Base-by-base conservation (phyloP, 2,888 invertebrate species). In the Philereme transversata region DNA sequence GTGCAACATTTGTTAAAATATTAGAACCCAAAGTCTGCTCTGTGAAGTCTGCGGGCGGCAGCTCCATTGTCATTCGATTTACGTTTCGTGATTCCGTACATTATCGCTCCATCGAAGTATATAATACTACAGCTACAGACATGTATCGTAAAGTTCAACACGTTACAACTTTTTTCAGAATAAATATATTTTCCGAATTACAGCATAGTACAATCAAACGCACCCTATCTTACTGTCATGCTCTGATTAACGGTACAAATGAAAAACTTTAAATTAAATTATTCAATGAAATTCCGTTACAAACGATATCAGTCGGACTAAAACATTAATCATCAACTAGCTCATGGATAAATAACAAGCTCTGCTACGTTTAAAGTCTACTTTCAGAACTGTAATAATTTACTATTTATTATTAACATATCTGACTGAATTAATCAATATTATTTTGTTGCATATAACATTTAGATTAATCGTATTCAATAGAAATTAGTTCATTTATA, bases 381-480 rank as follows among this genome's bases (percentile, higher is more conserved):
- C 10, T 48, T 46, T 33, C 7, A 41, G 34, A 49, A 49, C 34
- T 41, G 41, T 43, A 11, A 10, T 50, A 22, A 22, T 50, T 50
- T 38, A 50, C 38, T 36, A 11, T 22, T 40, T 22, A 40, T 10
- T 35, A n/a, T 22, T 22, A 22, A 22, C 5, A 48, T 36, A 11
- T 43, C 41, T 55, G 36, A 47, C 34, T 40, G 47, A 47, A 22
- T 47, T 11, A 40, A 38, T 10, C 34, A 55, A 49, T 34, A 41
- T 33, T 10, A 8, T 8, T 35, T 10, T 55, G 33, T 34, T 47
- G 38, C n/a, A 49, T 34, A 35, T 53, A 35, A 35, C 41, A 48
- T 41, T 50, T 38, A 50, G 44, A 33, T 48, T 47, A 47, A 54
- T 40, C 40, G 44, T 49, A 49, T 43, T 34, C 7, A 41, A 49